Conservation (phyloP, 2,113 vertebrate species). For the Drymodes brunneopygia region DNA sequence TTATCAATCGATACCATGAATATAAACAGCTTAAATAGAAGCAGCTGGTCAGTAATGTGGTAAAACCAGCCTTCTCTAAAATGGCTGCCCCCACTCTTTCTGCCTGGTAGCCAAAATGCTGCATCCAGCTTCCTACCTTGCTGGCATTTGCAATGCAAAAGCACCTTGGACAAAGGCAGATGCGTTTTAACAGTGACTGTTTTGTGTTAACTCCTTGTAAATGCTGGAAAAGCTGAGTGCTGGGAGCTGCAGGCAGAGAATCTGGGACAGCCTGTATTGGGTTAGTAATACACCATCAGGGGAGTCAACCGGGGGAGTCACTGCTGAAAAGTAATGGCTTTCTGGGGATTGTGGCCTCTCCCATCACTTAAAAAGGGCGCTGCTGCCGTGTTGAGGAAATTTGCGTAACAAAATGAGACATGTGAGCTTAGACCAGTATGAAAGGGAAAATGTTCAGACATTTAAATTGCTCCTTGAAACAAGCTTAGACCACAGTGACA, state of each 20-base stretch:
- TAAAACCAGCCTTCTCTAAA: neutral
- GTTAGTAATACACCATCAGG: neutral
- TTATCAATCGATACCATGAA: neutral
- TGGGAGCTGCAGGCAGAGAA: neutral
- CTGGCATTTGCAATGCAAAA: neutral
- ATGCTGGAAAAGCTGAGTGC: neutral
- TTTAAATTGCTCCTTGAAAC: slow-evolving; percentile 40
- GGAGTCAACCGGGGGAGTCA: neutral
- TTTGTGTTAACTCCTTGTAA: neutral
- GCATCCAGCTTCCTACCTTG: neutral
- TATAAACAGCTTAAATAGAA: neutral
- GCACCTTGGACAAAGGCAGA: neutral
- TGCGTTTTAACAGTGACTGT: neutral
- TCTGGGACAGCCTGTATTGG: neutral
- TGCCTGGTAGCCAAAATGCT: neutral
- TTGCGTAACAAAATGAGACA: neutral
- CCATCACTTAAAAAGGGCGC: neutral
- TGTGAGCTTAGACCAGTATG: neutral
- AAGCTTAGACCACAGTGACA: neutral
- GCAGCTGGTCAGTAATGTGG: neutral
- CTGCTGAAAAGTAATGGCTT: neutral
- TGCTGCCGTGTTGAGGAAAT: neutral
- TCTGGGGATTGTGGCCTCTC: neutral
- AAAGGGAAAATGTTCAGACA: slow-evolving; percentile 33
- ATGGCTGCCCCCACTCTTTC: neutral